Evolutionary conservation across 2,888 invertebrate genomes (phyloP).

Genomic region (Oxyscelio sp.): DNA sequence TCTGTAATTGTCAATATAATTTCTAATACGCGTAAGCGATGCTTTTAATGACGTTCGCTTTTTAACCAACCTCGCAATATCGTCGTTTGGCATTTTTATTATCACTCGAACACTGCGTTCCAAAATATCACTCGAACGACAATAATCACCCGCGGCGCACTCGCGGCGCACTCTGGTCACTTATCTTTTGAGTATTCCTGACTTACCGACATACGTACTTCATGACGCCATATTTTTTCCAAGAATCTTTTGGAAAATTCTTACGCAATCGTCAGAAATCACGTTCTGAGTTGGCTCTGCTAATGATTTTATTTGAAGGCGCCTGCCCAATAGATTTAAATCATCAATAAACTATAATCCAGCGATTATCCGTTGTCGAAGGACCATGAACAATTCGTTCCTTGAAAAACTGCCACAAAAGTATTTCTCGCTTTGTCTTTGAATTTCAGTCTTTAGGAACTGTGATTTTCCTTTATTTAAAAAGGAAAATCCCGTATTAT

Average conservation of each 20-base stretch:
- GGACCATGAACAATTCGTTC: not conserved
- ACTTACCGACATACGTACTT: not conserved
- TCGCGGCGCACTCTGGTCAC: too few species aligned
- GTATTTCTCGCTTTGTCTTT: too few species aligned
- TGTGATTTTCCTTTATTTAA: too few species aligned
- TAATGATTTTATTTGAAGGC: not conserved
- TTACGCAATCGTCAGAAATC: not conserved
- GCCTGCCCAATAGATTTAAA: conserved; percentile 6
- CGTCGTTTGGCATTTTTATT: not conserved
- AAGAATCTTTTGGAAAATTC: not conserved
- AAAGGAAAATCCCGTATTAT: too few species aligned
- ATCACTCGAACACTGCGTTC: not conserved
- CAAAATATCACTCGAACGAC: not conserved
- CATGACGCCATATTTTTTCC: not conserved
- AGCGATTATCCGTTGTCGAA: not conserved
- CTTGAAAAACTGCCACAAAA: not conserved
- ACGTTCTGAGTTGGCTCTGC: not conserved
- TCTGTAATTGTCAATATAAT: not conserved
- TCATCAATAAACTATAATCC: conserved; percentile 7
- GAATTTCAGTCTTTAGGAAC: too few species aligned
- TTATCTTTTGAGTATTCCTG: not conserved
- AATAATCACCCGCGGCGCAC: too few species aligned
- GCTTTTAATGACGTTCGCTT: not conserved
- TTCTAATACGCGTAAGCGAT: not conserved
- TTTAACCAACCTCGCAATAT: not conserved